Percentiles rank a stretch among this genome's conserved stretches.
Conservation (phyloP, 2,113 vertebrate species). For the Serranochromis macrocephalus region DNA sequence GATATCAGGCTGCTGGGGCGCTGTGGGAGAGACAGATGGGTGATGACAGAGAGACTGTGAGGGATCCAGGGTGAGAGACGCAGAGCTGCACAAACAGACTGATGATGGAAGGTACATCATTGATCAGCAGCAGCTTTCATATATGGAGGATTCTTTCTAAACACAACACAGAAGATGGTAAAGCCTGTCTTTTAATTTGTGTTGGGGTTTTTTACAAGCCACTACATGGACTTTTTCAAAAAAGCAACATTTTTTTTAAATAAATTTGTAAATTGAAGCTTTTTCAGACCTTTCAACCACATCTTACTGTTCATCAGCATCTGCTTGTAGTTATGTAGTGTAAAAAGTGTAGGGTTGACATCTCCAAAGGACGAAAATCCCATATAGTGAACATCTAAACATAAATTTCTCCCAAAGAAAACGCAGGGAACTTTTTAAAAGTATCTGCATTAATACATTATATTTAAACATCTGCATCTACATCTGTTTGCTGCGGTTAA, state of each 20-base stretch:
- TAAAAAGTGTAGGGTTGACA: neutral
- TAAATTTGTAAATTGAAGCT: no score
- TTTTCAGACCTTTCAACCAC: neutral
- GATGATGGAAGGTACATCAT: neutral
- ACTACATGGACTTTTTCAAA: fast-evolving
- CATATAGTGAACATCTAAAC: neutral
- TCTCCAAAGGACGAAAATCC: neutral
- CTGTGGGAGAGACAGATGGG: conserved; percentile 24
- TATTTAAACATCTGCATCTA: neutral
- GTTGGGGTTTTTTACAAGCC: fast-evolving
- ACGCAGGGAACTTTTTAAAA: neutral
- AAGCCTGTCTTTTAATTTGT: neutral
- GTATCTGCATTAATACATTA: neutral
- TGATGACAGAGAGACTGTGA: neutral
- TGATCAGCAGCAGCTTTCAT: neutral
- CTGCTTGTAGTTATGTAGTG: neutral
- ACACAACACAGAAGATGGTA: neutral
- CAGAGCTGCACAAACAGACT: neutral
- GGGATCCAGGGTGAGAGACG: neutral
- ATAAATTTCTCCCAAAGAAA: neutral
- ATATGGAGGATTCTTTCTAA: neutral
- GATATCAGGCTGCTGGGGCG: conserved; percentile 73
- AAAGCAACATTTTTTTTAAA: fast-evolving
- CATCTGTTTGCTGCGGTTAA: neutral
- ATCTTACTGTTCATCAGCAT: neutral